Evolutionary conservation across 2,888 invertebrate genomes (phyloP), one percentile per base, ranked within the genome.

Genomic region (Ichneumoninae sp.): DNA sequence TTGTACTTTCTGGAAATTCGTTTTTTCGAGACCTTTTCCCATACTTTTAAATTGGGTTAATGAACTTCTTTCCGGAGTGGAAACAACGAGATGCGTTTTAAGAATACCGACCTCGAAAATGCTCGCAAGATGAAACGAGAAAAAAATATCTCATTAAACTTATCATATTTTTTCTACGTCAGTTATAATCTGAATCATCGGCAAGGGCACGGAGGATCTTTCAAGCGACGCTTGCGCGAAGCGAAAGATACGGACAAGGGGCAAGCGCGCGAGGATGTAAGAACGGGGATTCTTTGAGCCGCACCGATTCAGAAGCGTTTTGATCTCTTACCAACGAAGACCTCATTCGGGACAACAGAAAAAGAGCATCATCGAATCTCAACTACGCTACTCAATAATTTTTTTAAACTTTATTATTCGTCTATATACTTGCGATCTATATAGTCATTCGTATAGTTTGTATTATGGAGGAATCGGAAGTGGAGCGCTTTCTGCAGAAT

Each of bases 221-320:
- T 8, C 47, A 60, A 33, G 36, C 26, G 79, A 83, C 85, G 85
- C 85, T 72, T 83, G 85, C 85, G 85, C 85, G 70, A 75, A 62
- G 62, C 62, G 30, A 52, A 40, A 71, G 60, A 57, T 76, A 83
- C 72, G 77, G 66, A 40, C 65, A 66, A 70, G 54, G 26, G 69
- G 16, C 50, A 8, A 54, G 77, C 40, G 8, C 10, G 76, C 54
- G 44, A 62, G 57, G 13, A 40, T 72, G 44, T 10, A 36, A 70
- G 60, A 26, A n/a, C 52, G 72, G 65, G 54, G 52, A 74, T 69
- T 22, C 50, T 50, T 68, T 68, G 22, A 68, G 26, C 50, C 62
- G 54, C 75, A 62, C 60, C 52, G 81, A 70, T 68, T 80, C 86
- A 84, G 80, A 86, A 70, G 68, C 68, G 44, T 60, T 79, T 71